Percentiles rank a stretch among this genome's conserved stretches.
Evolutionary conservation across 2,888 invertebrate species (phyloP).

Genomic region (Mythimna ferrago): DNA sequence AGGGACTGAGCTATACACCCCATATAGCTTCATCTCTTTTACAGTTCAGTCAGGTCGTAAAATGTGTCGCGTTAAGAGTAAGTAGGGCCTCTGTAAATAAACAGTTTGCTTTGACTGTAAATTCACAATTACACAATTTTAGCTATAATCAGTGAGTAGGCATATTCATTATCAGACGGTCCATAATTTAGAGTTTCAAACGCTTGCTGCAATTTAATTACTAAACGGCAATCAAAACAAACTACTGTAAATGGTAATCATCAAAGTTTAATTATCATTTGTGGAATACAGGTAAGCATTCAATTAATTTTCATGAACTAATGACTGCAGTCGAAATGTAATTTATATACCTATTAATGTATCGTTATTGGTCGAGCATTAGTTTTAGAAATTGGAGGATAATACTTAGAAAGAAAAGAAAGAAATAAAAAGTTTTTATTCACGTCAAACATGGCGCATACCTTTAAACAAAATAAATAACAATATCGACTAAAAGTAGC

Average conservation of each 20-base stretch:
- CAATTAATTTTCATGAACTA: slow-evolving; percentile 10
- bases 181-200: slow-evolving; percentile 30
- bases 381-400: background rate
- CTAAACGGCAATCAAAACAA: slow-evolving; percentile 14
- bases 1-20: too few relatives aligned
- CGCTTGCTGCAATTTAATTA: slow-evolving; percentile 33
- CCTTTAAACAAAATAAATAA: too few relatives aligned
- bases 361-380: background rate
- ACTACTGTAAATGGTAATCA: slow-evolving; percentile 12
- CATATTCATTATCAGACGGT: slow-evolving; percentile 41
- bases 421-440: too few relatives aligned
- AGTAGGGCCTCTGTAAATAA: background rate
- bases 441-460: too few relatives aligned
- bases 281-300: slow-evolving; percentile 6
- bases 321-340: background rate
- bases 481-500: too few relatives aligned
- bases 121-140: slow-evolving; percentile 31
- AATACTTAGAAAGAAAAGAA: too few relatives aligned
- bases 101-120: slow-evolving; percentile 22
- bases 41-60: too few relatives aligned
- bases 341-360: too few relatives aligned
- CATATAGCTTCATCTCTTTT: too few relatives aligned
- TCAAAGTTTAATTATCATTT: slow-evolving; percentile 17
- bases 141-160: slow-evolving; percentile 4
- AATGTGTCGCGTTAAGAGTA: too few relatives aligned